phyloP scores from a whole-genome alignment of 2,797 vertebrate species.

The Echeneis naucrates region DNA sequence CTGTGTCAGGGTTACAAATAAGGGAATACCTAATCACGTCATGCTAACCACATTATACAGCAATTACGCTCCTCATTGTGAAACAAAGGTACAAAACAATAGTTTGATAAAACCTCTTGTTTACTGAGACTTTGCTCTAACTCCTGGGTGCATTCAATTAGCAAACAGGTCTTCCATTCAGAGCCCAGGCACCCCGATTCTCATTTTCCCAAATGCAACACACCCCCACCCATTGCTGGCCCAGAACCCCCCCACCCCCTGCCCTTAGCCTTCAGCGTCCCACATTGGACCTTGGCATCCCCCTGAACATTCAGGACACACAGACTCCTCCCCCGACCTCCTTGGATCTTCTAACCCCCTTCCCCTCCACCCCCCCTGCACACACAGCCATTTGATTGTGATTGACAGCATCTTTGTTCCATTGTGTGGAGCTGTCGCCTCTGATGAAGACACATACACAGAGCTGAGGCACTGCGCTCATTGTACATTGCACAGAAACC shows the following conservation, averaged over 20 bases:
- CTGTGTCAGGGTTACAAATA: constrained; percentile 65
- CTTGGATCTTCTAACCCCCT: constrained; percentile 46
- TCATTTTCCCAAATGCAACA: constrained; percentile 75
- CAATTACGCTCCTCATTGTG: constrained; percentile 72
- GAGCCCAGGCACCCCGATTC: constrained; percentile 64
- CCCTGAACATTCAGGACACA: constrained; percentile 77
- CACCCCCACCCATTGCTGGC: constrained; percentile 47
- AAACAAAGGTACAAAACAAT: constrained; percentile 79
- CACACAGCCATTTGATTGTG: constrained; percentile 87
- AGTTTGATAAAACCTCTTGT: constrained; percentile 77
- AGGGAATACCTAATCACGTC: constrained; percentile 62
- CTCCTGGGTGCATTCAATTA: constrained; percentile 82
- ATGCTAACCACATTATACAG: constrained; percentile 71
- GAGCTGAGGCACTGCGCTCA: constrained; percentile 59
- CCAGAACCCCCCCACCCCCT: constrained; percentile 45
- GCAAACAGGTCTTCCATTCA: constrained; percentile 84
- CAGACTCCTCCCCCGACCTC: constrained; percentile 73
- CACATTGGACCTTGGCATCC: constrained; percentile 74
- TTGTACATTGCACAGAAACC: constrained; percentile 62
- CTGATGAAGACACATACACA: constrained; percentile 88
- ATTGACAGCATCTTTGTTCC: constrained; percentile 88
- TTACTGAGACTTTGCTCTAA: constrained; percentile 83
- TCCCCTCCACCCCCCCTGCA: constrained; percentile 43
- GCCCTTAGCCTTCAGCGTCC: constrained; percentile 72
- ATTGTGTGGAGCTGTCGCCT: constrained; percentile 87